phyloP scores from a whole-genome alignment of 2,797 vertebrate species.

The Antrozous pallidus region DNA sequence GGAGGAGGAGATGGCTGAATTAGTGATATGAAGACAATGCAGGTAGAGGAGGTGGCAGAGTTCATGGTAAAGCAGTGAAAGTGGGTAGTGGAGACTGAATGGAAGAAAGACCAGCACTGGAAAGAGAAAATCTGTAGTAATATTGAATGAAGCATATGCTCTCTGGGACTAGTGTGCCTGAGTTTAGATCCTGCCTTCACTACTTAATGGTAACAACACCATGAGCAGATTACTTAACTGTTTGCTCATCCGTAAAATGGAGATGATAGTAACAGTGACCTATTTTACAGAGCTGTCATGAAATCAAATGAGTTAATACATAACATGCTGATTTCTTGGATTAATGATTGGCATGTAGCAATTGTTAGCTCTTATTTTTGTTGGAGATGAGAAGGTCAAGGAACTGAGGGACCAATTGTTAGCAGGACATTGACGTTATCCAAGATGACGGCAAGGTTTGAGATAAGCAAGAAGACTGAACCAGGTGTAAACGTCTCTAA shows the following conservation, averaged over 20 bases:
- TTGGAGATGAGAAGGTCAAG: constrained; percentile 45
- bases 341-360: background rate
- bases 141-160: background rate
- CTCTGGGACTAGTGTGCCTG: background rate
- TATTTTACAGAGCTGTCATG: background rate
- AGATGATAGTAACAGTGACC: background rate
- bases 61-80: background rate
- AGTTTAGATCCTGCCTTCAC: background rate
- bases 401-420: constrained; percentile 25
- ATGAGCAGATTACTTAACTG: background rate
- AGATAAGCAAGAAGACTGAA: constrained; percentile 19
- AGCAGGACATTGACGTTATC: background rate
- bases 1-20: background rate
- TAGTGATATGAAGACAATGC: background rate
- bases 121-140: background rate
- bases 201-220: background rate
- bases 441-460: background rate
- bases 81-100: background rate
- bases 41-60: background rate
- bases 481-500: background rate
- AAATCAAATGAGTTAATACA: constrained; percentile 22
- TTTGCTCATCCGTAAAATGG: background rate
- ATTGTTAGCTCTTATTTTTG: constrained; percentile 51
- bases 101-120: background rate
- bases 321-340: background rate